Percentiles rank a stretch among this genome's conserved stretches.
Evolutionary conservation across 2,888 invertebrate genomes (phyloP).

Genomic region (Melolontha melolontha): DNA sequence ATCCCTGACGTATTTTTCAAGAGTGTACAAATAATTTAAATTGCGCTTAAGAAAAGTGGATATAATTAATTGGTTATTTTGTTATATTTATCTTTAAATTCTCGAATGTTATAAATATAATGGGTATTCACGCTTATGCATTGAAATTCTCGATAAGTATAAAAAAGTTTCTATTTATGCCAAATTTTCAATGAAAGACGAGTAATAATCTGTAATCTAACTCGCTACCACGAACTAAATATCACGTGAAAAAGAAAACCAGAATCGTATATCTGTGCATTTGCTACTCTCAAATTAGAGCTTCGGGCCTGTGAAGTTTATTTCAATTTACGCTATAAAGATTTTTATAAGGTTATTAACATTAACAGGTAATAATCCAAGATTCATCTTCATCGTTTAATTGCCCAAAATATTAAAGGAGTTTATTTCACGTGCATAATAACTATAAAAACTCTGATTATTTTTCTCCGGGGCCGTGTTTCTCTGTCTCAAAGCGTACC

Average conservation of each 20-base stretch:
- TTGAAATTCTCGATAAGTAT: neutral
- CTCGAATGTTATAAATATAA: neutral
- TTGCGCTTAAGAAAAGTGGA: too few species aligned
- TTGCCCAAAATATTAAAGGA: constrained; percentile 41
- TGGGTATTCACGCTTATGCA: neutral
- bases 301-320: constrained; percentile 35
- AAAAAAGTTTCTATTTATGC: neutral
- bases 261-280: constrained; percentile 7
- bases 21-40: too few species aligned
- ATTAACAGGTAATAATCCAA: constrained; percentile 38
- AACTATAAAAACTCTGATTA: constrained; percentile 39
- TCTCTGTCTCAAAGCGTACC: constrained; percentile 37
- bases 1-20: too few species aligned
- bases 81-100: too few species aligned
- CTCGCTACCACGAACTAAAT: neutral
- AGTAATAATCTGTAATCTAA: too few species aligned
- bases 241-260: constrained; percentile 7
- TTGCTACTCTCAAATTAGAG: constrained; percentile 36
- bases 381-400: constrained; percentile 40
- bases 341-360: constrained; percentile 45
- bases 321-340: constrained; percentile 42
- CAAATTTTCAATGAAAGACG: neutral
- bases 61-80: too few species aligned
- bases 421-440: constrained; percentile 40
- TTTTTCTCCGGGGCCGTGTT: constrained; percentile 33